Evolutionary conservation across 2,888 invertebrate species (phyloP).

Genomic region (Stenolophus ochropezus): DNA sequence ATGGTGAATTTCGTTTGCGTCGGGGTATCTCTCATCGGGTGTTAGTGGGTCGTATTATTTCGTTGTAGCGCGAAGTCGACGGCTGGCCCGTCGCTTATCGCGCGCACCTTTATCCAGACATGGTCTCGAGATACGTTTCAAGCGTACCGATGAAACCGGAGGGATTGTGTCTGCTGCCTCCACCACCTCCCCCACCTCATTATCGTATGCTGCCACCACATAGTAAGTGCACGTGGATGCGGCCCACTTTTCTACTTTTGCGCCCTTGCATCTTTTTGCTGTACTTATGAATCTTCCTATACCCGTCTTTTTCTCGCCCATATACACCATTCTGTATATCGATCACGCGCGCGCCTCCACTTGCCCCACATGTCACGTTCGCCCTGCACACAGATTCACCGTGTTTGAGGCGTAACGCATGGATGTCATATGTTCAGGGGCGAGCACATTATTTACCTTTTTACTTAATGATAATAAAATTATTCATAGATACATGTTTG

Average conservation of each 20-base stretch:
- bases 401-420: slow-evolving; percentile 42
- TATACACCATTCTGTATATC: slow-evolving; percentile 35
- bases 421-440: slow-evolving; percentile 43
- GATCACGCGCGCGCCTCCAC: slow-evolving; percentile 54
- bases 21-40: slow-evolving; percentile 33
- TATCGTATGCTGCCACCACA: slow-evolving; percentile 70
- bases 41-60: slow-evolving; percentile 50
- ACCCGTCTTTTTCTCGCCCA: slow-evolving; percentile 37
- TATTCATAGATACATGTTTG: slow-evolving; percentile 29
- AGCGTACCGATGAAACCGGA: slow-evolving; percentile 72
- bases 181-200: slow-evolving; percentile 67
- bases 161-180: slow-evolving; percentile 70
- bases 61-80: slow-evolving; percentile 57
- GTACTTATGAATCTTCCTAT: slow-evolving; percentile 31
- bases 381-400: slow-evolving; percentile 30
- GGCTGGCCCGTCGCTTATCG: slow-evolving; percentile 58
- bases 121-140: slow-evolving; percentile 72
- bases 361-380: slow-evolving; percentile 50
- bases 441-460: slow-evolving; percentile 19
- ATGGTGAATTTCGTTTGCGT: slow-evolving; percentile 45
- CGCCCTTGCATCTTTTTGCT: slow-evolving; percentile 39
- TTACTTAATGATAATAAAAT: slow-evolving; percentile 5
- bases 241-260: slow-evolving; percentile 49
- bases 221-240: slow-evolving; percentile 66
- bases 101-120: slow-evolving; percentile 63